Evolutionary conservation across 1,140 invertebrate genomes (phyloP), one percentile per base, ranked within the genome.

Genomic region (Thrips palmi): DNA sequence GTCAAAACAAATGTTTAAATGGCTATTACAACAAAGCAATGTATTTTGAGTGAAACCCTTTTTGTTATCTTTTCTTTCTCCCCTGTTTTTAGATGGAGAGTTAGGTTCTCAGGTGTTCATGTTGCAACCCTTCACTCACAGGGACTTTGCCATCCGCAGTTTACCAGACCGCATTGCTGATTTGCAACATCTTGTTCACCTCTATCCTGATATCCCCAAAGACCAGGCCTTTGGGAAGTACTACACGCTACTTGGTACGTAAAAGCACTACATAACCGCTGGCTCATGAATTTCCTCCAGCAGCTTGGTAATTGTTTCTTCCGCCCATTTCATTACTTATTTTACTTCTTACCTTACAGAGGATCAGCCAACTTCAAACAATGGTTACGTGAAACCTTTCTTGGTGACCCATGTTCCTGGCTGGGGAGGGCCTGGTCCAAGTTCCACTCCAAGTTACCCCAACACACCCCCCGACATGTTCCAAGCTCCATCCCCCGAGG

Each of bases 111-210:
- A 81, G 52, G 79, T 88, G 1, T 81, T 83, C 50, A 87, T 83
- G 67, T 57, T 89, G 0, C 79, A 87, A 55, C 91, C 91, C 3
- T 96, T 92, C 59, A 91, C 84, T 0, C 76, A 78, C 8, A 84
- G 87, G 51, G 89, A 96, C 57, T 86, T 97, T 54, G 67, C 73
- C 20, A 92, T 94, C 45, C 65, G 89, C 25, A 77, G 76, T 27
- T 62, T 96, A 22, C 85, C 88, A 2, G 89, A 96, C 60, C 62
- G 89, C 12, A 75, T 94, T 37, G 76, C 77, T 21, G 91, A 96
- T 58, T 62, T 97, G 35, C 69, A 72, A 11, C 74, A 88, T 52
- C 63, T 96, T 20, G 61, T 77, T 3, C 77, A 70, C 51, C 62
- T 97, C 2, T 93, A 87, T 60, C 91, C 89, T 7, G 82, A 91